These are phyloP conservation scores for Scotopteryx bipunctaria DNA, from an alignment of 2,888 invertebrate genomes.

Conservation along the genomic window DNA sequence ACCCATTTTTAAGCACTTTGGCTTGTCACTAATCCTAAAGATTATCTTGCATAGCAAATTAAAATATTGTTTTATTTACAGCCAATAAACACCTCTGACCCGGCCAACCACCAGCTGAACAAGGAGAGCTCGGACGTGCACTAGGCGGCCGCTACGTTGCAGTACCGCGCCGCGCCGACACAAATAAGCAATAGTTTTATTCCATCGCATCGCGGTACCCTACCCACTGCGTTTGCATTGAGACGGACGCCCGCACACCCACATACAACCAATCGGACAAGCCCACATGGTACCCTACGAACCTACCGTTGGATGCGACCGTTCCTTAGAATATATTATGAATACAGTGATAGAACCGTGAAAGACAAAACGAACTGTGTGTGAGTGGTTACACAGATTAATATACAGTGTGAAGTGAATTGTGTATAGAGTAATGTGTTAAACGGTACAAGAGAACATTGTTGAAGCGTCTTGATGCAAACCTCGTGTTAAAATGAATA, in stretches of 20 bases:
- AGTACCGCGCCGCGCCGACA: conserved; percentile 60
- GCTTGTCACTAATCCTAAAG: too few relatives aligned
- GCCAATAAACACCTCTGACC: conserved; percentile 93
- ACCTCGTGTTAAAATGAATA: conserved; percentile 59
- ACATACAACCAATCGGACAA: neutral
- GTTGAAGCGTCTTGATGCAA: conserved; percentile 43
- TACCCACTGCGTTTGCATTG: conserved; percentile 57
- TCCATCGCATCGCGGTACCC: conserved; percentile 43
- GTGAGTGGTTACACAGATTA: conserved; percentile 33
- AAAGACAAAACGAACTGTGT: conserved; percentile 28
- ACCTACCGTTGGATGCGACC: conserved; percentile 12
- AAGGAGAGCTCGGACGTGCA: conserved; percentile 94
- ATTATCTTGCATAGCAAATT: conserved; percentile 7
- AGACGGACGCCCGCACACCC: conserved; percentile 35
- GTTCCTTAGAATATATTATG: conserved; percentile 13
- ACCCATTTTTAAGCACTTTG: too few relatives aligned
- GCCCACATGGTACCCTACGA: neutral
- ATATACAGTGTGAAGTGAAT: conserved; percentile 40
- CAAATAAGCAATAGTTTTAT: conserved; percentile 77
- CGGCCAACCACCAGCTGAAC: conserved; percentile 90
- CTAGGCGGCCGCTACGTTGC: conserved; percentile 76
- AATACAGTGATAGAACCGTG: conserved; percentile 26
- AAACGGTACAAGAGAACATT: conserved; percentile 33
- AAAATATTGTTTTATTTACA: conserved; percentile 64
- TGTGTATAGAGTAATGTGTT: conserved; percentile 37